Percentiles rank a stretch among this genome's conserved stretches.
phyloP scores from a whole-genome alignment of 1,140 invertebrate genomes.

The Lepidostoma basale region DNA sequence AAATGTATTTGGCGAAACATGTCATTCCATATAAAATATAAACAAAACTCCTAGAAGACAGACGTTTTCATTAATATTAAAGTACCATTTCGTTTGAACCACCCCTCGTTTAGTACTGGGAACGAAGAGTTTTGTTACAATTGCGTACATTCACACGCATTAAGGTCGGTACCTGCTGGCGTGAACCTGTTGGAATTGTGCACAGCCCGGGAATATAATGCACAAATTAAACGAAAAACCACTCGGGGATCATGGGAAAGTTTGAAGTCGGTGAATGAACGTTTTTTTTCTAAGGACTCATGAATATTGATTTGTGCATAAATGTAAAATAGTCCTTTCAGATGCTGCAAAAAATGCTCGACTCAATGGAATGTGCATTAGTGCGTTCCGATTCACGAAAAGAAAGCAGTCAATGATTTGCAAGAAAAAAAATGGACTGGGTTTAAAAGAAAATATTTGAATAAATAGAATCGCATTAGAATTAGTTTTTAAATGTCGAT shows the following conservation, averaged over 20 bases:
- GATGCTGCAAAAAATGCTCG: conserved; percentile 1
- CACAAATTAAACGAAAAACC: conserved; percentile 41
- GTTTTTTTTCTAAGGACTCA: conserved; percentile 16
- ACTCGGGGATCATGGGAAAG: conserved; percentile 44
- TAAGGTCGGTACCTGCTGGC: conserved; percentile 37
- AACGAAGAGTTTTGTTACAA: conserved; percentile 38
- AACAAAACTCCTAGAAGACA: no score
- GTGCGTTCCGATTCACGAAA: not conserved
- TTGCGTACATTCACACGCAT: conserved; percentile 45
- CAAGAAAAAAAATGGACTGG: no score
- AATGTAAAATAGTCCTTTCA: conserved; percentile 9
- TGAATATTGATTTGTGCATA: conserved; percentile 35
- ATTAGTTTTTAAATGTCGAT: no score
- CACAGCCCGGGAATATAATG: conserved; percentile 26
- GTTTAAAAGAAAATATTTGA: no score
- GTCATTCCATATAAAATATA: no score
- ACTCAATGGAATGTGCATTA: not conserved
- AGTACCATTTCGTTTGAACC: no score
- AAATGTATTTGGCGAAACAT: no score
- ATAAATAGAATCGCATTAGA: no score
- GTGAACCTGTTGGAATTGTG: conserved; percentile 39
- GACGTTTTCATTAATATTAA: no score
- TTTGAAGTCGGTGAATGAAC: conserved; percentile 24
- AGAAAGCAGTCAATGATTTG: no score
- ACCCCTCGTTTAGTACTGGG: not conserved